Percentiles rank a stretch among this genome's conserved stretches.
Conservation (phyloP, 2,888 invertebrate genomes). For the Volucella zonaria region DNA sequence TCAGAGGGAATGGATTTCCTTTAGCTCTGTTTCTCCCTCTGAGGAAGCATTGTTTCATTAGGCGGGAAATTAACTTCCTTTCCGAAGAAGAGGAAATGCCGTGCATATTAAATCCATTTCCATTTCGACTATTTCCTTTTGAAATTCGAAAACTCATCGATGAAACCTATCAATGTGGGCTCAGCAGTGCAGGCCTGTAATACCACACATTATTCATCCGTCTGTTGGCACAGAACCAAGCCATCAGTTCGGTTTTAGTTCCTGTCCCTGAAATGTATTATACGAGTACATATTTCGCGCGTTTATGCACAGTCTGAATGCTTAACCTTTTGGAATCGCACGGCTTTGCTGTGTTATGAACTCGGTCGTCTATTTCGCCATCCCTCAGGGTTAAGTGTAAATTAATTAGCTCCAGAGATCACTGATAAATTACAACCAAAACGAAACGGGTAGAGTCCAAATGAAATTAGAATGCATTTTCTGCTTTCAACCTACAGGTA, state of each 20-base stretch:
- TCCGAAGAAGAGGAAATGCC: conserved; percentile 9
- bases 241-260: background rate
- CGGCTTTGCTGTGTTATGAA: conserved; percentile 4
- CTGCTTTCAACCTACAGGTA: background rate
- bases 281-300: background rate
- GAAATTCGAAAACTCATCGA: conserved; percentile 22
- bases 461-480: conserved; percentile 34
- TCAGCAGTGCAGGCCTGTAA: background rate
- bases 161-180: conserved; percentile 20
- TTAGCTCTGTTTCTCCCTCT: background rate
- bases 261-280: conserved; percentile 11
- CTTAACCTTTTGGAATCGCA: conserved; percentile 7
- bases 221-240: background rate
- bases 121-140: conserved; percentile 26
- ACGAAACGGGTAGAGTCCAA: conserved; percentile 15
- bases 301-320: no score
- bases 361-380: conserved; percentile 9
- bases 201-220: background rate
- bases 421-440: conserved; percentile 26
- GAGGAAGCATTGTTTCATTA: background rate
- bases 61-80: conserved; percentile 43
- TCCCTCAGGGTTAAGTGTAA: background rate
- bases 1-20: conserved; percentile 1
- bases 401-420: conserved; percentile 37
- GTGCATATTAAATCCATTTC: conserved; percentile 36